Evolutionary conservation across 2,888 invertebrate genomes (phyloP).

Genomic region (Syrphus vitripennis): DNA sequence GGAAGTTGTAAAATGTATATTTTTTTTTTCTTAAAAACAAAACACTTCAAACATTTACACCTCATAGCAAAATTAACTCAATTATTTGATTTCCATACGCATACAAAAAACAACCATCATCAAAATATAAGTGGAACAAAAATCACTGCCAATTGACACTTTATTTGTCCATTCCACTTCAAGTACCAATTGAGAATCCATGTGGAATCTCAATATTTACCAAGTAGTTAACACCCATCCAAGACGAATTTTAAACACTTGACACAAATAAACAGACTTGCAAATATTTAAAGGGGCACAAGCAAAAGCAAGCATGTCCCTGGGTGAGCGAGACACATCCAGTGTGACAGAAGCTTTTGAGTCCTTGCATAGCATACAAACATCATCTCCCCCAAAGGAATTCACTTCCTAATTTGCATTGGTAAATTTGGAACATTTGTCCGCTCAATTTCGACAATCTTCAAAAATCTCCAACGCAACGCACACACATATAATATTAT

Average conservation of each 20-base stretch:
- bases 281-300: constrained; percentile 69
- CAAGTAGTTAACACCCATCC: constrained; percentile 71
- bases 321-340: no score
- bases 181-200: constrained; percentile 65
- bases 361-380: constrained; percentile 24
- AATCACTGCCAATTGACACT: constrained; percentile 71
- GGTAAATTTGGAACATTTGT: constrained; percentile 65
- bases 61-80: not conserved
- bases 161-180: constrained; percentile 64
- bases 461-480: not conserved
- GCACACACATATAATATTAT: not conserved
- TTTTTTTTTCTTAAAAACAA: no score
- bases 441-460: constrained; percentile 1
- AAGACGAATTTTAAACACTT: constrained; percentile 71
- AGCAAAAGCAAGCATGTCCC: constrained; percentile 36
- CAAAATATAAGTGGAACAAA: constrained; percentile 30
- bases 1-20: not conserved
- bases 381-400: constrained; percentile 41
- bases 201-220: constrained; percentile 71
- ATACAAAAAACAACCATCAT: not conserved
- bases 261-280: constrained; percentile 67
- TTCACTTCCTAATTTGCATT: constrained; percentile 66
- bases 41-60: not conserved
- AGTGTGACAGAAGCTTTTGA: no score
- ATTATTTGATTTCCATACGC: not conserved